Evolutionary conservation across 1,140 invertebrate species (phyloP), one percentile per base, ranked within the genome.

Genomic region (Aphis gossypii): DNA sequence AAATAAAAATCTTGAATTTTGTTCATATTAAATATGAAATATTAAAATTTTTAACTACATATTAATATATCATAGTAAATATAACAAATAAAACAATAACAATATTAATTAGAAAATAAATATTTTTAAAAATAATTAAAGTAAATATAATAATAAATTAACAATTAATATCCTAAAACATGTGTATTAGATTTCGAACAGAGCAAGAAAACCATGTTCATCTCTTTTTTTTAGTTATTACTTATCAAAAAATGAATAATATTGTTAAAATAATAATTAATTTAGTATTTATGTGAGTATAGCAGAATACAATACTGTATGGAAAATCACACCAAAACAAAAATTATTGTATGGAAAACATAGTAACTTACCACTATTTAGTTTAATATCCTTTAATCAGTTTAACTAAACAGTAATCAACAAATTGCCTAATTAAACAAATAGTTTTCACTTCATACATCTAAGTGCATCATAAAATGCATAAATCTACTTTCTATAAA

Each of bases 341-440:
- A 92, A 93, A 93, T 93, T 93, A 93, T 56, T 93, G 48, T 86
- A 93, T 93, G 92, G 92, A 93, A 93, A 93, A 93, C 92, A 93
- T 92, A 84, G 51, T 93, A 93, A 93, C 92, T 93, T 93, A 93
- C 92, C 92, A 93, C 92, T 93, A 93, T 93, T 84, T 54, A 93
- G 91, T 93, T 93, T 93, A 93, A 84, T 93, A 93, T 93, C 92
- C 92, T 93, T 93, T 93, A 93, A 93, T 93, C 92, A 93, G 92
- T 93, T 93, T 84, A 93, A 93, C 92, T 93, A 93, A 93, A 93
- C 92, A 93, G 92, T 93, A 93, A 93, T 93, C 92, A 93, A 93
- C 92, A 93, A 93, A 93, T 93, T 93, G 92, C 92, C 92, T 93
- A 93, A 84, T 93, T 93, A 93, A 93, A 93, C n/a, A 93, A 51